These are phyloP conservation scores for Macquaria australasica DNA, from an alignment of 2,113 vertebrate genomes.

Conservation along the genomic window DNA sequence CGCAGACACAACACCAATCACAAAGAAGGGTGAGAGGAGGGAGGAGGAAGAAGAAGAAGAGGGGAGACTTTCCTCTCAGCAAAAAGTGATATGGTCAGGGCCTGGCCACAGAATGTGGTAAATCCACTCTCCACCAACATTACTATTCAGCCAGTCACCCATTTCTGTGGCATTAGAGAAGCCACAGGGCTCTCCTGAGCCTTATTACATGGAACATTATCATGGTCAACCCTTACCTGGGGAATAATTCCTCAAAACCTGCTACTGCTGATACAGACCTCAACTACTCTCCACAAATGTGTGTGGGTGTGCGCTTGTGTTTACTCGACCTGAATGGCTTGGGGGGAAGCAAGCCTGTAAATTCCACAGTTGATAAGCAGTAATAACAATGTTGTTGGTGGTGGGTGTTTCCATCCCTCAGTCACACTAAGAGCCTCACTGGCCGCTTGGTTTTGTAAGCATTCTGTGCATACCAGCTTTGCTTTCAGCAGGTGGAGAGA, in stretches of 20 bases:
- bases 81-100: conserved; percentile 33
- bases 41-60: not conserved
- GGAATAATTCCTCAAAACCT: conserved; percentile 46
- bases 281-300: conserved; percentile 26
- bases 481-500: conserved; percentile 45
- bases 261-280: conserved; percentile 37
- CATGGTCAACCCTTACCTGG: conserved; percentile 43
- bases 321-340: conserved; percentile 45
- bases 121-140: conserved; percentile 49
- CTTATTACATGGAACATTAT: conserved; percentile 62
- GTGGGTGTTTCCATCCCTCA: conserved; percentile 12
- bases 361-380: conserved; percentile 69
- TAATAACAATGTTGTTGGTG: conserved; percentile 42
- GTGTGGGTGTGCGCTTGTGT: conserved; percentile 39
- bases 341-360: conserved; percentile 62
- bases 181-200: conserved; percentile 54
- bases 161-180: conserved; percentile 60
- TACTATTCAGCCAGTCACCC: conserved; percentile 43
- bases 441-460: conserved; percentile 32
- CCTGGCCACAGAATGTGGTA: conserved; percentile 48
- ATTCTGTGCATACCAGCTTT: conserved; percentile 39
- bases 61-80: conserved; percentile 25
- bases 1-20: conserved; percentile 44
- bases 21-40: not conserved
- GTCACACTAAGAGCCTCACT: conserved; percentile 19